Base-by-base conservation (phyloP, 2,888 invertebrate species). In the Lamellibrachia columna region DNA sequence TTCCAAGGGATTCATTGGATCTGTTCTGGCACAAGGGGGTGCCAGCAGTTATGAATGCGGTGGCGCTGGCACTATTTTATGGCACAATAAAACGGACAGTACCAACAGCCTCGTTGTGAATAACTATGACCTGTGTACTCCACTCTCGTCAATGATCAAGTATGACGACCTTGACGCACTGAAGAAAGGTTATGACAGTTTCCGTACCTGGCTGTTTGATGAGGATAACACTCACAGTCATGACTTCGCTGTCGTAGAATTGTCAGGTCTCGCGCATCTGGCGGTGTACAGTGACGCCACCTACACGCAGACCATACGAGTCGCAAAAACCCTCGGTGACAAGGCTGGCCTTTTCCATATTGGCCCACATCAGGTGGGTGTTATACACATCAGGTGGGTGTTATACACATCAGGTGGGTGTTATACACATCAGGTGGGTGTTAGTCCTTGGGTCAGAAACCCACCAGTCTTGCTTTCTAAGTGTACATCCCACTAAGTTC, bases 161-260 rank as follows among this genome's bases (percentile, higher is more conserved):
- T 95, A 94, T 93, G 93, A 93, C 28, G 91, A 93, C n/a, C 93
- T 95, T 52, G 93, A 93, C 7, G 94, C 94, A 91, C 93, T 94
- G 1, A 94, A 94, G 91, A 93, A 94, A 75, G 95, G 95, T 90
- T 94, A 94, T 90, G 93, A 94, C 91, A 95, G 95, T 92, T 95
- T 94, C 93, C 93, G 93, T 90, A 95, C 95, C 2, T 95, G 94
- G 94, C 92, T 95, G 40, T 95, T 94, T 93, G 95, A 95, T 93
- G 93, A 92, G 8, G 58, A 60, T 6, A 60, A 52, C 53, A 92
- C 91, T 52, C 91, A 91, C 52, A 90, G 28, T 53, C 94, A 94
- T 90, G 91, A 90, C 52, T 94, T 92, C 53, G 52, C 28, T 92
- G 94, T 94, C 90, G 93, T 95, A 7, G 93, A 93, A 11, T 93